Evolutionary conservation across 2,888 invertebrate genomes (phyloP).

Genomic region (Synanthedon tipuliformis): DNA sequence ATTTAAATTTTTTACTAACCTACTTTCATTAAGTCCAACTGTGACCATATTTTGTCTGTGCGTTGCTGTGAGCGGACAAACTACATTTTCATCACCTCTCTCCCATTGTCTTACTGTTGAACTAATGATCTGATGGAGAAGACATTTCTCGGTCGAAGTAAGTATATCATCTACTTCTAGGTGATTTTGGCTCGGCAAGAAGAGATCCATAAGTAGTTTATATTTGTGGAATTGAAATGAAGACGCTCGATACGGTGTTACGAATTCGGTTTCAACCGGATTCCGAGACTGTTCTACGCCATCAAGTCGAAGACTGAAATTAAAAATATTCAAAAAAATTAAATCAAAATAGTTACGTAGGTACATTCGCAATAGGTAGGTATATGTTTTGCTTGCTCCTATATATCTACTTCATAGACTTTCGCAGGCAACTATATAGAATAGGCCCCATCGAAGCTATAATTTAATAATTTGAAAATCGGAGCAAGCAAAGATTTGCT

Average conservation of each 20-base stretch:
- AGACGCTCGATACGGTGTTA: slow-evolving; percentile 70
- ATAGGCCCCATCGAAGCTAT: no score
- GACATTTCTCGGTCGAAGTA: slow-evolving; percentile 52
- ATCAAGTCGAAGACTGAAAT: slow-evolving; percentile 70
- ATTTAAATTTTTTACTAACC: slow-evolving; percentile 2
- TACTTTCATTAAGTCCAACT: slow-evolving; percentile 4
- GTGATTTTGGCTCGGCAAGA: slow-evolving; percentile 64
- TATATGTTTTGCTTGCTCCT: background rate
- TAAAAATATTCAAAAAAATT: slow-evolving; percentile 2
- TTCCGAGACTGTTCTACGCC: slow-evolving; percentile 67
- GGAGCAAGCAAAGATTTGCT: no score
- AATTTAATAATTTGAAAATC: no score
- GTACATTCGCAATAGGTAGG: background rate
- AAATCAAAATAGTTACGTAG: background rate
- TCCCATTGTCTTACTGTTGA: slow-evolving; percentile 69
- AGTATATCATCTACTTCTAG: slow-evolving; percentile 44
- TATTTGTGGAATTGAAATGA: slow-evolving; percentile 72
- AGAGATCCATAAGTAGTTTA: slow-evolving; percentile 69
- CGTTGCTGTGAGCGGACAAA: slow-evolving; percentile 55
- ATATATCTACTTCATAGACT: no score
- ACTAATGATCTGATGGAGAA: slow-evolving; percentile 70
- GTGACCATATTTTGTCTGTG: slow-evolving; percentile 31
- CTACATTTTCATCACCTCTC: slow-evolving; percentile 68
- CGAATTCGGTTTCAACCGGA: slow-evolving; percentile 51
- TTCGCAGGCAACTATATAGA: no score